A percentile compares a stretch with the other conserved stretches of the same genome.
Conservation (phyloP, 2,888 invertebrate species). For the Acleris literana region DNA sequence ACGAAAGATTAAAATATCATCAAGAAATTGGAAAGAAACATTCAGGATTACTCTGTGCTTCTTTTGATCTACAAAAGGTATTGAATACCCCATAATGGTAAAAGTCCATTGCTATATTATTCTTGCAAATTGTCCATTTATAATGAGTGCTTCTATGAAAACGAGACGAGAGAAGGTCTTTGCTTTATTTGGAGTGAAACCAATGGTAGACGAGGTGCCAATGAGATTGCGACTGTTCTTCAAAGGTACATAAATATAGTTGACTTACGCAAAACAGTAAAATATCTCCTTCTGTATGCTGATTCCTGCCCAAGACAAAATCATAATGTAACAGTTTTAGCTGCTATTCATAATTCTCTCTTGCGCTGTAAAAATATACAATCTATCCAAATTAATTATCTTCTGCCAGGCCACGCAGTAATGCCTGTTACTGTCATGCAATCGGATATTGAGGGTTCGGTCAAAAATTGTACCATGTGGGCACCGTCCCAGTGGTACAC, state of each 20-base stretch:
- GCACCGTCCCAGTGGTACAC: neutral
- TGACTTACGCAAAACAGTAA: conserved; percentile 9
- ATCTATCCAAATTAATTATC: neutral
- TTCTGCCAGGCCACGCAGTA: neutral
- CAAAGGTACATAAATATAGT: conserved; percentile 15
- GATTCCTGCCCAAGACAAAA: neutral
- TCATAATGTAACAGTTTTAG: neutral
- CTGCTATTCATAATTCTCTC: neutral
- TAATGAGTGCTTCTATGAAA: conserved; percentile 32
- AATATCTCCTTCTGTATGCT: neutral
- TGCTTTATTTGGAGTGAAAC: conserved; percentile 31
- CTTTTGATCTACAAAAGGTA: conserved; percentile 31
- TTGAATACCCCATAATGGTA: conserved; percentile 28
- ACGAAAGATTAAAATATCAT: conserved; percentile 16
- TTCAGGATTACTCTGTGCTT: conserved; percentile 10
- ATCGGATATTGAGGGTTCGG: neutral
- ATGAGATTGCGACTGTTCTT: conserved; percentile 28
- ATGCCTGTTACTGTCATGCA: neutral
- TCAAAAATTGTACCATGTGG: neutral
- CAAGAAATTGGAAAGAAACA: conserved; percentile 4
- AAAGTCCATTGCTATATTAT: conserved; percentile 23
- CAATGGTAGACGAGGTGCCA: conserved; percentile 30
- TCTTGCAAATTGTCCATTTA: conserved; percentile 22
- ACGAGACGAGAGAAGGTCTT: conserved; percentile 16
- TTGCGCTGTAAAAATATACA: neutral